Base-by-base conservation (phyloP, 2,113 vertebrate species). In the Scomber scombrus region DNA sequence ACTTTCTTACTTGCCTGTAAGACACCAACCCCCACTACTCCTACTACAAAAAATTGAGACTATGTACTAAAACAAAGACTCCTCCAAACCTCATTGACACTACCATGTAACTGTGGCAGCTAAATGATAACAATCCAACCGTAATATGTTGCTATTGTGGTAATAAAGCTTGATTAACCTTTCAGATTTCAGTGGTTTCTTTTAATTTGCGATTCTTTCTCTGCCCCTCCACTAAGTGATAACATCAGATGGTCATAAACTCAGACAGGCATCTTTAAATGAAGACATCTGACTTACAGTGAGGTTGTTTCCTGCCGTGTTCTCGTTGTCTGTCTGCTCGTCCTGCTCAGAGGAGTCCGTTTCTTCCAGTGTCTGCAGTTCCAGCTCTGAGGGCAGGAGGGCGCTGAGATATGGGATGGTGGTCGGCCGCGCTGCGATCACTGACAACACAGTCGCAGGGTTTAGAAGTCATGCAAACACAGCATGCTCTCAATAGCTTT, bases 341-440 rank as follows among this genome's bases (percentile, higher is more conserved):
- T 99, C 98, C 91, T 99, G 98, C 87, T 99, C 98, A 0, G 98
- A 99, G 0, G 98, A 99, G 89, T 99, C 98, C 0, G 98, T 99
- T 93, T 99, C 98, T 75, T 99, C 98, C 93, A 99, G 96, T 4
- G 96, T 94, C 84, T 99, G 98, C 78, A 99, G 96, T 74, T 99
- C 98, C 89, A 99, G 95, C 85, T 99, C 97, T 0, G 98, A 99
- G 0, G 98, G 98, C 21, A 99, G 95, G 63, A 99, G 96, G 49
- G 98, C 98, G 0, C 96, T 97, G 88, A 99, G 95, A 82, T 99
- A 99, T 0, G 98, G 97, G 70, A 99, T 97, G 15, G 95, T 88
- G 85, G 95, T 96, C 0, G 96, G 96, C 19, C 93, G 95, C 13
- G 97, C 97, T 50, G 98, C 97, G 4, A 99, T 99, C 94, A 99